Conservation (phyloP, 2,888 invertebrate species). For the Zootermopsis nevadensis region DNA sequence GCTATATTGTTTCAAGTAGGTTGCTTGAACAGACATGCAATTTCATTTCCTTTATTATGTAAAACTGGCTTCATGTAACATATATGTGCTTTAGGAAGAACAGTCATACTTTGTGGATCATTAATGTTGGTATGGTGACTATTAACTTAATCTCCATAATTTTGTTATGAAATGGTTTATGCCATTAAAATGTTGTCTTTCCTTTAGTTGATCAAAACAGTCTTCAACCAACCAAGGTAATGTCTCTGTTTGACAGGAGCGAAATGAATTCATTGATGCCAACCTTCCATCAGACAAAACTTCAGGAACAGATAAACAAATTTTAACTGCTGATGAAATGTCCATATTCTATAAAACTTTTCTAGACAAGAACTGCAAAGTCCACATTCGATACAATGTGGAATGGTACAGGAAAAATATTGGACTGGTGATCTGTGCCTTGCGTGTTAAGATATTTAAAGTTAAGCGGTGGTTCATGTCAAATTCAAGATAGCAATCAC, state of each 20-base stretch:
- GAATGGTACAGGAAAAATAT: slow-evolving; percentile 87
- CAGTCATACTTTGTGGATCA: too few species aligned
- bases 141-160: too few species aligned
- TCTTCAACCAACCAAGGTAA: background rate
- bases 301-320: slow-evolving; percentile 62
- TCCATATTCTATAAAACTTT: slow-evolving; percentile 89
- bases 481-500: background rate
- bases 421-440: slow-evolving; percentile 69
- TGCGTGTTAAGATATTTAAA: slow-evolving; percentile 64
- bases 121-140: too few species aligned
- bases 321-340: slow-evolving; percentile 83
- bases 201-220: background rate
- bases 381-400: slow-evolving; percentile 81
- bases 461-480: slow-evolving; percentile 1
- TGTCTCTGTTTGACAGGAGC: slow-evolving; percentile 60
- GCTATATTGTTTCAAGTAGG: too few species aligned
- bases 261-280: slow-evolving; percentile 60
- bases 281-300: slow-evolving; percentile 50
- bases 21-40: too few species aligned
- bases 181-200: background rate
- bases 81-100: too few species aligned
- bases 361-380: slow-evolving; percentile 82
- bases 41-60: too few species aligned
- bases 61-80: too few species aligned
- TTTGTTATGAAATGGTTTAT: slow-evolving; percentile 52